phyloP scores from a whole-genome alignment of 2,797 vertebrate species.

The Sebastes oblongus region DNA sequence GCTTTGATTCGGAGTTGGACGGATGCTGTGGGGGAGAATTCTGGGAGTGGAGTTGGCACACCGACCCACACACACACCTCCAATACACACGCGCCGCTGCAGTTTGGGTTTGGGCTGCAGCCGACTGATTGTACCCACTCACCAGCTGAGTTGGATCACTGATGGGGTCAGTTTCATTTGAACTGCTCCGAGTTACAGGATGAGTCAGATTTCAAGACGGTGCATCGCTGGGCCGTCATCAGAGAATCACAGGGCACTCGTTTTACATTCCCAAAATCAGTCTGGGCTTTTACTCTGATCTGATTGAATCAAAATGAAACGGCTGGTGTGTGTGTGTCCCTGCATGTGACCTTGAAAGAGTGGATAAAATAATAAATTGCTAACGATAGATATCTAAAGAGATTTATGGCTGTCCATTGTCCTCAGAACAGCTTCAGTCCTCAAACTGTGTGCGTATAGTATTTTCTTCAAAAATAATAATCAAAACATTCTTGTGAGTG shows the following conservation, averaged over 20 bases:
- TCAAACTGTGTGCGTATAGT: background rate
- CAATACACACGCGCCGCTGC: background rate
- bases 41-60: background rate
- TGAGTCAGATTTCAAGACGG: constrained; percentile 23
- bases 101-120: constrained; percentile 3
- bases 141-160: constrained; percentile 14
- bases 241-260: background rate
- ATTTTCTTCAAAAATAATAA: background rate
- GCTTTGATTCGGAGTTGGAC: constrained; percentile 38
- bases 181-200: background rate
- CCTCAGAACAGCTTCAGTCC: background rate
- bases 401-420: background rate
- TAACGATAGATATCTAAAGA: background rate
- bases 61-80: constrained; percentile 19
- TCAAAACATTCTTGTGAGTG: background rate
- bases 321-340: background rate
- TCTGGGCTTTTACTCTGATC: constrained; percentile 16
- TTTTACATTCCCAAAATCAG: constrained; percentile 31
- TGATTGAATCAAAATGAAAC: constrained; percentile 14
- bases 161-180: constrained; percentile 31
- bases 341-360: background rate
- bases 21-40: constrained; percentile 13
- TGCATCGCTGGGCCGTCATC: background rate
- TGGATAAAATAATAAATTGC: background rate
- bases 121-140: constrained; percentile 21